These are phyloP conservation scores for Tineola bisselliella DNA, from an alignment of 2,888 invertebrate genomes.

Conservation along the genomic window DNA sequence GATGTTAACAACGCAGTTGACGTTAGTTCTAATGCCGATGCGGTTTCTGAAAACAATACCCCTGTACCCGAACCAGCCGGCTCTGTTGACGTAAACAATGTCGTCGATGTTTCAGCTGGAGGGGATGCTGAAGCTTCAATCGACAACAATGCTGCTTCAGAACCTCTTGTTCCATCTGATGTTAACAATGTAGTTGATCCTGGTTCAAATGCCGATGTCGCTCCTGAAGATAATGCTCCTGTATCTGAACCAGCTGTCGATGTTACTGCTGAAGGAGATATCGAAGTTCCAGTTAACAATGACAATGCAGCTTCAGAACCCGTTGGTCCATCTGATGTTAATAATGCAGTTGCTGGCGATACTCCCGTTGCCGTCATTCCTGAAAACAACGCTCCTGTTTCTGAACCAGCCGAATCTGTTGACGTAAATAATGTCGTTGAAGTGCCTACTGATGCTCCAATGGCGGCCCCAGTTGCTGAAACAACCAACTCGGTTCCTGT, in stretches of 20 bases:
- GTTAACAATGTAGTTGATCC: constrained; percentile 4
- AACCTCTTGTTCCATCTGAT: constrained; percentile 7
- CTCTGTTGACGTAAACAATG: background rate
- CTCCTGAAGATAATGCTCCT: constrained; percentile 11
- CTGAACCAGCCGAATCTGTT: background rate
- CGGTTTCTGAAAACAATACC: background rate
- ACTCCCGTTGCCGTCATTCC: background rate
- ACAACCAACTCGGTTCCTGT: background rate
- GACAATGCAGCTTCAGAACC: constrained; percentile 2
- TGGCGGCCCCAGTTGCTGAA: background rate
- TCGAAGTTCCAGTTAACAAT: background rate
- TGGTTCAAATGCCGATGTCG: constrained; percentile 11
- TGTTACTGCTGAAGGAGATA: constrained; percentile 25
- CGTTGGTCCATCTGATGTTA: constrained; percentile 4
- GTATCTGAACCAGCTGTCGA: constrained; percentile 27
- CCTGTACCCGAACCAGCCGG: constrained; percentile 13
- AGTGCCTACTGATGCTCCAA: background rate
- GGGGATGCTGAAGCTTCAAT: constrained; percentile 10
- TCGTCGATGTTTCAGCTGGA: constrained; percentile 1
- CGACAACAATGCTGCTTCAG: background rate
- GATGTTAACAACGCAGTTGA: constrained; percentile 12
- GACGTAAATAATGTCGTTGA: constrained; percentile 18
- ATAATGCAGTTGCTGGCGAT: background rate
- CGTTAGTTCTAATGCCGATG: background rate
- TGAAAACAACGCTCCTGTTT: background rate